Percentiles rank a stretch among this genome's conserved stretches.
Conservation (phyloP, 2,888 invertebrate species). For the Perizoma affinitatum region DNA sequence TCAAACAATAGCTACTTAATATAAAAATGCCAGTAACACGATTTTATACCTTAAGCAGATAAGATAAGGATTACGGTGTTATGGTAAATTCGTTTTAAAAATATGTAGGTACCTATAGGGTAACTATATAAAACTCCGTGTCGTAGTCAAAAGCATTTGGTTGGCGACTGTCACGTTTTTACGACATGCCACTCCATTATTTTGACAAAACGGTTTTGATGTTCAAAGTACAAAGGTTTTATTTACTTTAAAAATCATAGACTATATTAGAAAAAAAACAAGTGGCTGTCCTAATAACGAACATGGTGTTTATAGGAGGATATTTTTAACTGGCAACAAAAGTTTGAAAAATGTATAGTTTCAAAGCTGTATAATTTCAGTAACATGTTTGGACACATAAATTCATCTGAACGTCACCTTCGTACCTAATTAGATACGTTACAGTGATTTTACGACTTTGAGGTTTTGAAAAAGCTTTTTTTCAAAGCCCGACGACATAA, state of each 20-base stretch:
- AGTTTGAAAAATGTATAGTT: slow-evolving; percentile 19
- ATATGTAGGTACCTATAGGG: slow-evolving; percentile 21
- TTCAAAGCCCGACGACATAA: slow-evolving; percentile 1
- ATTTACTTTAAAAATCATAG: slow-evolving; percentile 31
- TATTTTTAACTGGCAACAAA: slow-evolving; percentile 10
- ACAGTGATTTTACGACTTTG: slow-evolving; percentile 26
- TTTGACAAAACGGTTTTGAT: slow-evolving; percentile 61
- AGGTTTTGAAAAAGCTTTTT: slow-evolving; percentile 19
- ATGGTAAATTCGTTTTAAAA: slow-evolving; percentile 24
- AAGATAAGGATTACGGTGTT: slow-evolving; percentile 39
- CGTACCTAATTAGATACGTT: slow-evolving; percentile 24
- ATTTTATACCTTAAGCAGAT: slow-evolving; percentile 43
- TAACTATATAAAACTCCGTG: slow-evolving; percentile 56
- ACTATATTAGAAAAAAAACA: too few species aligned
- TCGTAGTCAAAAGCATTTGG: slow-evolving; percentile 58
- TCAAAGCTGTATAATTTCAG: slow-evolving; percentile 16
- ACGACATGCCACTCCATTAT: slow-evolving; percentile 66
- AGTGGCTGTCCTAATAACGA: slow-evolving; percentile 32
- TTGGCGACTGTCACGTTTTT: slow-evolving; percentile 61
- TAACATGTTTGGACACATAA: slow-evolving; percentile 20
- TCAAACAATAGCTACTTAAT: slow-evolving; percentile 58
- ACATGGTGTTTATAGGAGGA: slow-evolving; percentile 10
- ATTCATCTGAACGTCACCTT: slow-evolving; percentile 19
- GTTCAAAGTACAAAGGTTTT: slow-evolving; percentile 45
- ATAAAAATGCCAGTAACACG: slow-evolving; percentile 28